These are phyloP conservation scores for Gracilinanus agilis DNA, from an alignment of 2,113 vertebrate species.

Conservation along the genomic window DNA sequence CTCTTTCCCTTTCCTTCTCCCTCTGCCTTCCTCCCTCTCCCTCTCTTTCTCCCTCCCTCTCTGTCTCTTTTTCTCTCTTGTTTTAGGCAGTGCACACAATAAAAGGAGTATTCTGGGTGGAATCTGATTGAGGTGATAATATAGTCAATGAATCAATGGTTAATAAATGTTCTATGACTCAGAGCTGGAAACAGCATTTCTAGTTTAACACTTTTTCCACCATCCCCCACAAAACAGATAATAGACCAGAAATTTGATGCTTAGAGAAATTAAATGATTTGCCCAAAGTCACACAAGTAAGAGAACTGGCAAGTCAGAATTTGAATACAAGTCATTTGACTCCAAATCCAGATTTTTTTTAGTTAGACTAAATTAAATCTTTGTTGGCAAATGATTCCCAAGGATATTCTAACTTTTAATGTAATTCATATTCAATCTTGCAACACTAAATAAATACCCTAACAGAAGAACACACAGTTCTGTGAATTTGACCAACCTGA, in stretches of 20 bases:
- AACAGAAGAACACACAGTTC: neutral
- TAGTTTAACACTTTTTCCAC: neutral
- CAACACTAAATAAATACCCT: neutral
- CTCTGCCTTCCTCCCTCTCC: no score
- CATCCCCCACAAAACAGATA: neutral
- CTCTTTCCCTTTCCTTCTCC: no score
- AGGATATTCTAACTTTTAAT: neutral
- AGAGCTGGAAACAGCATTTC: conserved; percentile 1
- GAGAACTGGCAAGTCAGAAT: neutral
- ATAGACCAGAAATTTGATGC: neutral
- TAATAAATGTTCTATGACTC: neutral
- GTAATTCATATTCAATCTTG: neutral
- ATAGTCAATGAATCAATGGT: neutral
- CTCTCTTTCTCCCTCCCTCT: no score
- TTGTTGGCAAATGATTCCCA: neutral
- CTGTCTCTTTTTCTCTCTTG: no score
- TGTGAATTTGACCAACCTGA: neutral
- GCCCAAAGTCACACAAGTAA: neutral
- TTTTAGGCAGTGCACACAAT: neutral
- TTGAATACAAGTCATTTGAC: neutral
- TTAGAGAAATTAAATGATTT: neutral
- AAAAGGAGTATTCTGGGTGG: neutral
- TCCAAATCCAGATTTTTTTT: neutral
- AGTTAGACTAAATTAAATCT: neutral
- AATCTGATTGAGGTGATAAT: neutral